Conservation (phyloP, 1,140 invertebrate genomes). For the Macrobrachium nipponense region DNA sequence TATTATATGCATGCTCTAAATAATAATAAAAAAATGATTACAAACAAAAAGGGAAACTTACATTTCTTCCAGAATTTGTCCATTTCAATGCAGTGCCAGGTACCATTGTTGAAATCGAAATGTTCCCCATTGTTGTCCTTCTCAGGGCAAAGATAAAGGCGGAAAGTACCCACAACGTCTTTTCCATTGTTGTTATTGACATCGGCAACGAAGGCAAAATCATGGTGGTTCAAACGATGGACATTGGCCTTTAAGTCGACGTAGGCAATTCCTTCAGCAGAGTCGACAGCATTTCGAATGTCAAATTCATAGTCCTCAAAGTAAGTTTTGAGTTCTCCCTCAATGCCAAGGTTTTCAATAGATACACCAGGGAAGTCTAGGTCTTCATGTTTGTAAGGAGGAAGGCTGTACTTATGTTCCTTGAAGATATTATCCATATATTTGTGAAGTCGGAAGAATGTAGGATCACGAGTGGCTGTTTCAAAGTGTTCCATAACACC, state of each 20-base stretch:
- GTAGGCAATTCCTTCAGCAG: conserved; percentile 7
- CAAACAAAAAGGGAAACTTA: not conserved
- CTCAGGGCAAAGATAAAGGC: conserved; percentile 79
- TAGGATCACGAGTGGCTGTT: conserved; percentile 76
- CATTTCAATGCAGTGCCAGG: conserved; percentile 75
- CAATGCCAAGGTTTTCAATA: conserved; percentile 76
- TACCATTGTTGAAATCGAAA: conserved; percentile 73
- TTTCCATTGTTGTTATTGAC: conserved; percentile 14
- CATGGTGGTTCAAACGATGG: not conserved
- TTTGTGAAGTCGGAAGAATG: conserved; percentile 10
- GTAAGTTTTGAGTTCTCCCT: conserved; percentile 76
- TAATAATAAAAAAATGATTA: too few relatives aligned
- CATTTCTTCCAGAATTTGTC: conserved; percentile 73
- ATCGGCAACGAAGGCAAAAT: not conserved
- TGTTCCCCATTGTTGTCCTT: conserved; percentile 70
- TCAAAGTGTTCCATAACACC: conserved; percentile 70
- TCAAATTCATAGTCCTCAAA: conserved; percentile 79
- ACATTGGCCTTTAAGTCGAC: not conserved
- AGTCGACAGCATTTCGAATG: conserved; percentile 75
- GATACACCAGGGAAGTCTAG: conserved; percentile 73
- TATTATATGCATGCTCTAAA: too few relatives aligned
- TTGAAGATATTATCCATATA: conserved; percentile 72
- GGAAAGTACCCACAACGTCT: conserved; percentile 72
- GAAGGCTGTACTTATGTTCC: conserved; percentile 67
- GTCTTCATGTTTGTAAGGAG: conserved; percentile 65